phyloP scores from a whole-genome alignment of 2,888 invertebrate species.

The Drosophila algonquin region DNA sequence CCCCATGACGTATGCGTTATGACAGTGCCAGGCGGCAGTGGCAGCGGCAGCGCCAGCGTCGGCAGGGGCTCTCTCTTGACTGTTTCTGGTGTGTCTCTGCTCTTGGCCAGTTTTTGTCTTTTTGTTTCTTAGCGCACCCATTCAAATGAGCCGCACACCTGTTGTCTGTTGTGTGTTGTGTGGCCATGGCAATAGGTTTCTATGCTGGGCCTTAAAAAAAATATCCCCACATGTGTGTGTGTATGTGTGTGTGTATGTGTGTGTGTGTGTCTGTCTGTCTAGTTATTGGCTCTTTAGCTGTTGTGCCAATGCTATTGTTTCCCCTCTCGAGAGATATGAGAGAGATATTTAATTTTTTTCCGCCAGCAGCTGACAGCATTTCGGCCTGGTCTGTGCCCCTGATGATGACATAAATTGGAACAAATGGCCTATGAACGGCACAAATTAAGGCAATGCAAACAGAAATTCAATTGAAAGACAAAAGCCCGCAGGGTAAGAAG shows the following conservation, averaged over 20 bases:
- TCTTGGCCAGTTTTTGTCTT: slow-evolving; percentile 50
- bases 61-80: neutral
- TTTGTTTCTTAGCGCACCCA: slow-evolving; percentile 54
- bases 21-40: slow-evolving; percentile 54
- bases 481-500: slow-evolving; percentile 16
- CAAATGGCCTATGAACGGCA: slow-evolving; percentile 76
- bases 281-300: neutral
- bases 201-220: slow-evolving; percentile 43
- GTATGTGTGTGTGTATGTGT: too few relatives aligned
- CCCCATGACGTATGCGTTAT: slow-evolving; percentile 75
- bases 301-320: slow-evolving; percentile 26
- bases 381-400: slow-evolving; percentile 19
- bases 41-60: too few relatives aligned
- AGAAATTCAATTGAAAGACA: slow-evolving; percentile 70
- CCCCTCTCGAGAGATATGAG: slow-evolving; percentile 30
- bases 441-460: slow-evolving; percentile 77
- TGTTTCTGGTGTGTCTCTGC: slow-evolving; percentile 32
- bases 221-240: slow-evolving; percentile 63
- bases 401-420: slow-evolving; percentile 81
- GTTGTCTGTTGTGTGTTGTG: slow-evolving; percentile 35
- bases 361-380: slow-evolving; percentile 68
- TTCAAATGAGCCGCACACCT: slow-evolving; percentile 69
- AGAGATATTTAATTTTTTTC: slow-evolving; percentile 1
- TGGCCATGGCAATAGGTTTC: slow-evolving; percentile 67
- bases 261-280: slow-evolving; percentile 26